Base-by-base conservation (phyloP, 2,113 vertebrate species). In the Callaeas wilsoni region DNA sequence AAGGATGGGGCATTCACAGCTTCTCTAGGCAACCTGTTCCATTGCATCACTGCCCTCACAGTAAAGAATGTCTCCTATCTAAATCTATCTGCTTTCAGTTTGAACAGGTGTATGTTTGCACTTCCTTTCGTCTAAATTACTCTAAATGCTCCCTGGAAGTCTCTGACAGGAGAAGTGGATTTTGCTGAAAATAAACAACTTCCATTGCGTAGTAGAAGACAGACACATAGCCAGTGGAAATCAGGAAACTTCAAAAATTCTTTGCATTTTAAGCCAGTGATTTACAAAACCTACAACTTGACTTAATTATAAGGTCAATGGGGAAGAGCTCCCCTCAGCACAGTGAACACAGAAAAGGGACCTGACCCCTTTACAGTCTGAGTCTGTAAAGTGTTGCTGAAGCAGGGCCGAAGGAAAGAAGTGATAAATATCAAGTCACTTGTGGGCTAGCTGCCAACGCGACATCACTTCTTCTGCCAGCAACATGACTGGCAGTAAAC, bases 321-420 rank as follows among this genome's bases (percentile, higher is more conserved):
- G 22, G 60, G 49, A 73, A 73, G 46, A 87, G 37, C 12, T 86
- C n/a, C n/a, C 23, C 49, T 84, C 53, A 63, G 42, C 21, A 26
- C 4, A 41, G 4, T 8, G 63, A 80, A 39, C 33, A 44, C 7
- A 78, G 41, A 59, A 53, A 63, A 71, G 56, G 19, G 82, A 59
- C 25, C 16, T 0, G 0, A 22, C 4, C 37, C 15, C 6, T 1
- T n/a, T n/a, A n/a, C n/a, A n/a, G 5, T 52, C 20, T 63, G 64
- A 63, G 50, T 63, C 55, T 46, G 44, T 21, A 20, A 71, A 70
- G 13, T 7, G 11, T 11, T 81, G 20, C 64, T 75, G 65, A 89
- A 87, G 78, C 13, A 14, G 30, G 17, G 42, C 30, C 25, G 47
- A 91, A 69, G 70, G 13, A 71, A 89, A 81, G 62, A 64, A 87